Conservation (phyloP, 1,140 invertebrate species). For the Anastatus disparis region DNA sequence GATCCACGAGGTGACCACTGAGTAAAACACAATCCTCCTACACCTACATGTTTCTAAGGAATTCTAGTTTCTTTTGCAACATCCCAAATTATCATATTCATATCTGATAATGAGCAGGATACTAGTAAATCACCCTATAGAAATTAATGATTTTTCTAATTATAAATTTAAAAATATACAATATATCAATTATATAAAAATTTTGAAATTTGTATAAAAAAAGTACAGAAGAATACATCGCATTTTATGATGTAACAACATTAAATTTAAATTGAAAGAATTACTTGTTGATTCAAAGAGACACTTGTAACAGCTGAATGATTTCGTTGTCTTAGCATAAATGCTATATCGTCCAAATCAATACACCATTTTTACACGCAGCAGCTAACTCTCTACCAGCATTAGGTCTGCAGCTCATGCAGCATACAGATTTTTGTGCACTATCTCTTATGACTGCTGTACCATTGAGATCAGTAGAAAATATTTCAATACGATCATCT, state of each 20-base stretch:
- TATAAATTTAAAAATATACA: neutral
- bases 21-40: slow-evolving; percentile 79
- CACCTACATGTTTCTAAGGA: slow-evolving; percentile 76
- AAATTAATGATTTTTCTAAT: neutral
- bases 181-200: neutral
- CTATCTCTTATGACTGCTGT: slow-evolving; percentile 81
- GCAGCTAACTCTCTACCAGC: slow-evolving; percentile 84
- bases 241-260: no score
- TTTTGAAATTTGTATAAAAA: neutral
- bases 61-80: slow-evolving; percentile 76
- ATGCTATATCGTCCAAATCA: slow-evolving; percentile 80
- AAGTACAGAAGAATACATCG: neutral
- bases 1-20: slow-evolving; percentile 81
- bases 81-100: slow-evolving; percentile 85
- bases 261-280: neutral
- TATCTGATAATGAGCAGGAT: slow-evolving; percentile 79
- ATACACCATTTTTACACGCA: slow-evolving; percentile 83
- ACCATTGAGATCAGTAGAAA: slow-evolving; percentile 71
- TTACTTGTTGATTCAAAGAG: slow-evolving; percentile 79
- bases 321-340: slow-evolving; percentile 65
- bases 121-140: slow-evolving; percentile 75
- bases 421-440: slow-evolving; percentile 82
- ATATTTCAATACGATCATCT: slow-evolving; percentile 87
- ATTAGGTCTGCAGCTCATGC: slow-evolving; percentile 85
- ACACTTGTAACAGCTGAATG: slow-evolving; percentile 85